Base-by-base conservation (phyloP, 2,797 vertebrate genomes). In the Acomys russatus region DNA sequence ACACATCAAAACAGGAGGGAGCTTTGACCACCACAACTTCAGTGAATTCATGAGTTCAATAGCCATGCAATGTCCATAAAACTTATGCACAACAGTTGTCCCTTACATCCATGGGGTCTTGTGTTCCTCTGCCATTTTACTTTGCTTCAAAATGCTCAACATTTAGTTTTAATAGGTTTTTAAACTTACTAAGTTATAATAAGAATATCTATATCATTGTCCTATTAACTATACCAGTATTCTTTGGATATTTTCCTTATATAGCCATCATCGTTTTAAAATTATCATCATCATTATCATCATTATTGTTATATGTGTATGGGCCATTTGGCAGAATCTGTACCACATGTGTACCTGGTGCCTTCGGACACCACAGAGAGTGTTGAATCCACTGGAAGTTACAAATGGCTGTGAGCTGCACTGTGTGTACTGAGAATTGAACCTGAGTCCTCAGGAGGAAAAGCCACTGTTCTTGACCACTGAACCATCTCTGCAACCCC, bases 401-500 rank as follows among this genome's bases (percentile, higher is more conserved):
- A 33, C 28, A 66, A 30, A 14, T 18, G 28, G 17, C 22, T 49
- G 17, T 49, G 17, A 66, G 61, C 28, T 49, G 10, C 5, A 0
- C 0, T 38, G 23, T 59, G 22, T 2, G 25, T 64, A 1, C 2
- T 64, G 82, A 2, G 5, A 51, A 33, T 4, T 33, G 28, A 66
- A 33, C 10, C 2, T 15, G 4, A 38, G 23, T 63, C 4, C 10
- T 20, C 10, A 49, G 49, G 28, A 51, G 51, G 9, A 49, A 8
- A 1, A 68, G 18, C 3, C 18, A n/a, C 0, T 23, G 18, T 18
- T n/a, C 0, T 4, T 3, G 64, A 17, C 6, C 0, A 2, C 0
- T 33, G 9, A 85, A 63, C 18, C 28, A 8, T 85, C 30, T 22
- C 44, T 68, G 3, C 38, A 85, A 17, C 15, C 2, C 17, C 2